These are phyloP conservation scores for Chrysodeixis includens DNA, from an alignment of 2,888 invertebrate species.

Conservation along the genomic window DNA sequence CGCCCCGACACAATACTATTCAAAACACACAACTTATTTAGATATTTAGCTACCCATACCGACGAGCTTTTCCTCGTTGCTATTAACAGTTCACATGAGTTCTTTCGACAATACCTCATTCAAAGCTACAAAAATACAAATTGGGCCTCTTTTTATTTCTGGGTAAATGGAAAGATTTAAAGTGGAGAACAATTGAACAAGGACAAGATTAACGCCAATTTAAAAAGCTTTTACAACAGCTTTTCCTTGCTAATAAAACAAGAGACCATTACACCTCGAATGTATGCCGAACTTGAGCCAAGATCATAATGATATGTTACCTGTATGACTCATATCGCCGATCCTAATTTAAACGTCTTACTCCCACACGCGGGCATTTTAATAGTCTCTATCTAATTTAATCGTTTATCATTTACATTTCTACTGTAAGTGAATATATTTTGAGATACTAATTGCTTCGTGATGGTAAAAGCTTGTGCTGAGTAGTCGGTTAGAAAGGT, in stretches of 20 bases:
- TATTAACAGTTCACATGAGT: too few species aligned
- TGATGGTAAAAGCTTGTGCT: background rate
- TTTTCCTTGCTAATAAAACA: constrained; percentile 17
- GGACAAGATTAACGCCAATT: background rate
- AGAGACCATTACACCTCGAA: constrained; percentile 23
- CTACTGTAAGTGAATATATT: background rate
- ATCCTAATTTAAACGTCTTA: constrained; percentile 44
- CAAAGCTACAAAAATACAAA: too few species aligned
- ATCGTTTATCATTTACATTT: constrained; percentile 18
- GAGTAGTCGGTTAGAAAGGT: background rate
- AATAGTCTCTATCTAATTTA: constrained; percentile 35
- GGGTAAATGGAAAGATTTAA: too few species aligned
- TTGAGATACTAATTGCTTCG: background rate
- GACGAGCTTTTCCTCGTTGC: too few species aligned
- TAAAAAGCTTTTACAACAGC: background rate
- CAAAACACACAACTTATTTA: too few species aligned
- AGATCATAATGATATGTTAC: constrained; percentile 40
- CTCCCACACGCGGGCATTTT: constrained; percentile 35
- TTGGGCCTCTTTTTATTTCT: too few species aligned
- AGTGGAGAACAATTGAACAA: too few species aligned
- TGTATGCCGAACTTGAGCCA: constrained; percentile 37
- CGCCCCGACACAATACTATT: too few species aligned
- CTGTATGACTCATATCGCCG: constrained; percentile 52
- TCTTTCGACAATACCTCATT: too few species aligned
- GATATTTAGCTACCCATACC: too few species aligned